A percentile compares a stretch with the other conserved stretches of the same genome.
Evolutionary conservation across 92 coral and sea anemone species (phyloP).

Genomic region (Porites rus): DNA sequence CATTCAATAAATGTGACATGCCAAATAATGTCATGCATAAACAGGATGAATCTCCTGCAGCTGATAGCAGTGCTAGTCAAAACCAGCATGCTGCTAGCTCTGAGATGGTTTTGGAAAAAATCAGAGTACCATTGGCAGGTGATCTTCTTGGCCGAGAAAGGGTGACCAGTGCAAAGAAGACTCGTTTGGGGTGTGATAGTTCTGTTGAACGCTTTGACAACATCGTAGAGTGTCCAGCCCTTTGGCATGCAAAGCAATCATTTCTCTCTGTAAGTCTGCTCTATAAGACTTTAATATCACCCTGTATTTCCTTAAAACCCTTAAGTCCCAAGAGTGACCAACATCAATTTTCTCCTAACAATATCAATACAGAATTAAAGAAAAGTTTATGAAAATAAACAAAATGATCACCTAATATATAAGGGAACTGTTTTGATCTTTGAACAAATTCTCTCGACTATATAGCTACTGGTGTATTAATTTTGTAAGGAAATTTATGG

Average conservation of each 20-base stretch:
- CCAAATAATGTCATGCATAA: neutral
- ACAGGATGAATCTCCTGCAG: constrained; percentile 16
- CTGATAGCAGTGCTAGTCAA: neutral
- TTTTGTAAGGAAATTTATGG: no score
- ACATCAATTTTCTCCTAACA: no score
- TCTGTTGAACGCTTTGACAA: constrained; percentile 56
- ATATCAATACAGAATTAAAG: no score
- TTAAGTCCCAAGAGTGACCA: no score
- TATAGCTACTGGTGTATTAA: no score
- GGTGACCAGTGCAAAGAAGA: constrained; percentile 72
- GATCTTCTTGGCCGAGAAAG: constrained; percentile 69
- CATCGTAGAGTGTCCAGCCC: constrained; percentile 56
- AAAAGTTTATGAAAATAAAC: no score
- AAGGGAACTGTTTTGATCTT: no score
- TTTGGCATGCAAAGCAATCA: constrained; percentile 78
- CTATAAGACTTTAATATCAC: neutral
- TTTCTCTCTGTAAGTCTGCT: constrained; percentile 61
- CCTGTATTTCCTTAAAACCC: no score
- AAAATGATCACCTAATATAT: no score
- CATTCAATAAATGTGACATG: neutral
- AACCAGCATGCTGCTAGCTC: neutral
- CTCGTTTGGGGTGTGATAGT: constrained; percentile 68
- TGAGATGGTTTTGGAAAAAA: constrained; percentile 28
- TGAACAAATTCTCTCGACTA: no score
- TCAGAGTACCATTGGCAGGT: constrained; percentile 59